phyloP scores from a whole-genome alignment of 2,888 invertebrate species.

The Allophyes oxyacanthae region DNA sequence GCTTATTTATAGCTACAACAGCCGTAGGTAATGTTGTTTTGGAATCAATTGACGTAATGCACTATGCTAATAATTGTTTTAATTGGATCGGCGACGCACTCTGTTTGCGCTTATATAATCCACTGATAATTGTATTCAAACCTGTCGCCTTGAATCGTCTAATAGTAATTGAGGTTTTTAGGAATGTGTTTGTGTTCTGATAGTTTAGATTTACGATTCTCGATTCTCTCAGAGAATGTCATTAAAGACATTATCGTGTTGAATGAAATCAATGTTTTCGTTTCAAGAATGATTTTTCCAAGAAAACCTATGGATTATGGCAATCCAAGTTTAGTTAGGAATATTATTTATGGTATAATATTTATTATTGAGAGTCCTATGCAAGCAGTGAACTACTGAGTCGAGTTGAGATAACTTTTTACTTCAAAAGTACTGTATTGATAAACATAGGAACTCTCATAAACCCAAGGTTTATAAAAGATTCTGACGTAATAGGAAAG shows the following conservation, averaged over 20 bases:
- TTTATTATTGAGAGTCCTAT: too few species aligned
- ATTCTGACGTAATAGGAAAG: too few species aligned
- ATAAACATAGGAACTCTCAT: constrained; percentile 13
- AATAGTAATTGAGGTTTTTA: constrained; percentile 3
- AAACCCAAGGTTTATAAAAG: background rate
- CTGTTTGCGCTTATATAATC: constrained; percentile 34
- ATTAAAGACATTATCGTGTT: too few species aligned
- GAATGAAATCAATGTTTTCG: too few species aligned
- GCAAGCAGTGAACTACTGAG: too few species aligned
- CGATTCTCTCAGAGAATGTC: too few species aligned
- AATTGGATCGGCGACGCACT: constrained; percentile 37
- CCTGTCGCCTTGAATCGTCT: constrained; percentile 26
- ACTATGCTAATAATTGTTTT: constrained; percentile 50
- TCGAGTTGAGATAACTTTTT: background rate
- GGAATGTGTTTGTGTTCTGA: background rate
- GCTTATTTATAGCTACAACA: constrained; percentile 20
- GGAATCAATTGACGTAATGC: constrained; percentile 50
- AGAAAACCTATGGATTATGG: too few species aligned
- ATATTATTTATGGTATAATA: too few species aligned
- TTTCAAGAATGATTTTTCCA: too few species aligned
- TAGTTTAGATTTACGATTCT: background rate
- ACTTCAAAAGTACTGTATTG: background rate
- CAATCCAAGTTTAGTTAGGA: too few species aligned
- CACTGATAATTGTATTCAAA: constrained; percentile 20
- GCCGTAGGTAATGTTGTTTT: constrained; percentile 43